phyloP scores from a whole-genome alignment of 2,113 vertebrate genomes.

The Isurus oxyrinchus region DNA sequence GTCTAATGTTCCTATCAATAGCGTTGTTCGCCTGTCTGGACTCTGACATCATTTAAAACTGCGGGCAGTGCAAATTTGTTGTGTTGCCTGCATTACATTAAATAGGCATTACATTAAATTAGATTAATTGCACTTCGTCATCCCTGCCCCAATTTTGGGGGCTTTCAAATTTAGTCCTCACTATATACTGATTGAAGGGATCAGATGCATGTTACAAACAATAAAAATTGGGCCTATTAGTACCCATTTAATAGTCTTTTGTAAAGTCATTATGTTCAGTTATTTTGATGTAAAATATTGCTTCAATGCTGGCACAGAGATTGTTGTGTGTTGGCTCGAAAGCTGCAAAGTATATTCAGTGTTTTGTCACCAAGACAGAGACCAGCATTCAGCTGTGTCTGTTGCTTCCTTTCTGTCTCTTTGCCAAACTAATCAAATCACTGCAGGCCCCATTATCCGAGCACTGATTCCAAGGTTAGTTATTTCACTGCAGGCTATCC shows the following conservation, averaged over 20 bases:
- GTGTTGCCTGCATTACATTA: not conserved
- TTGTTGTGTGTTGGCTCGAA: not conserved
- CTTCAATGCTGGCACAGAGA: slow-evolving; percentile 12
- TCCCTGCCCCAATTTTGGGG: not conserved
- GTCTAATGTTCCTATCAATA: not conserved
- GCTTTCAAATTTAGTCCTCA: not conserved
- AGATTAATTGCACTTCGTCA: not conserved
- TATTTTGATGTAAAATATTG: not conserved
- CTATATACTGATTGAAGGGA: not conserved
- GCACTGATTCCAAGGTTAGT: not conserved
- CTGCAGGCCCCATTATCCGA: not conserved
- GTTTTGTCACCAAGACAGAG: not conserved
- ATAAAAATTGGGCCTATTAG: not conserved
- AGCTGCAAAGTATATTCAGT: slow-evolving; percentile 28
- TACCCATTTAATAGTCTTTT: not conserved
- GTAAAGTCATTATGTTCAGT: not conserved
- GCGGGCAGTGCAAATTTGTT: not conserved
- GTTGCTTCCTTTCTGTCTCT: not conserved
- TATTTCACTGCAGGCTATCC: not conserved
- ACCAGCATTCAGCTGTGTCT: not conserved
- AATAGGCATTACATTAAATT: not conserved
- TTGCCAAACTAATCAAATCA: slow-evolving; percentile 1
- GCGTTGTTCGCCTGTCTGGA: not conserved
- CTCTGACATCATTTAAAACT: not conserved
- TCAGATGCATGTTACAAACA: not conserved